Conservation (phyloP, 1,140 invertebrate genomes). For the Eurosta solidaginis region DNA sequence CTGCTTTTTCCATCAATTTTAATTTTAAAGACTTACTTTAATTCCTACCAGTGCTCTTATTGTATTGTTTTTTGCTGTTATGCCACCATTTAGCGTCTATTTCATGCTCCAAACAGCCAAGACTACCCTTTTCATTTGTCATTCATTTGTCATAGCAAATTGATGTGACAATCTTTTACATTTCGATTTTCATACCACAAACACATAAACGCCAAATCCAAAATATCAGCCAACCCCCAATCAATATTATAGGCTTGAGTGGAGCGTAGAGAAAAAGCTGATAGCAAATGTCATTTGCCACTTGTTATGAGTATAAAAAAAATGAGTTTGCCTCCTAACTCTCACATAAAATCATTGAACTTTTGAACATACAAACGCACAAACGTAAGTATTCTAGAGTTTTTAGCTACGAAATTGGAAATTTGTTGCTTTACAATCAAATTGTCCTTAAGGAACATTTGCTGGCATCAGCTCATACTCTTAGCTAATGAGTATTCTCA, state of each 20-base stretch:
- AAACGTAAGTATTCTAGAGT: not conserved
- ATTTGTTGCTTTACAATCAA: slow-evolving; percentile 16
- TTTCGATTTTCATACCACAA: slow-evolving; percentile 33
- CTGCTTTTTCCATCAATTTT: no score
- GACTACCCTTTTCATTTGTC: slow-evolving; percentile 40
- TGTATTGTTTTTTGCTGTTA: no score
- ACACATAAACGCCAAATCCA: not conserved
- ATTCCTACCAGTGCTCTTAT: no score
- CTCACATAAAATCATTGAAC: not conserved
- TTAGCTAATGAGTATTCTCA: not conserved
- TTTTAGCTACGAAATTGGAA: not conserved
- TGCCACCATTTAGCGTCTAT: not conserved
- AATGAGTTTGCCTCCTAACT: no score
- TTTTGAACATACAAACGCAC: not conserved
- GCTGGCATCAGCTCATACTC: not conserved
- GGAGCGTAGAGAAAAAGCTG: not conserved
- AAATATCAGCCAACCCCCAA: slow-evolving; percentile 27
- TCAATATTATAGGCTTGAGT: not conserved
- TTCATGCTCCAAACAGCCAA: not conserved
- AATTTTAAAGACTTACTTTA: no score
- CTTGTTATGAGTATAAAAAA: not conserved
- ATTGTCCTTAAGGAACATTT: slow-evolving; percentile 36
- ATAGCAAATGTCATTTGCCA: slow-evolving; percentile 11
- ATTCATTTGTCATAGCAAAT: slow-evolving; percentile 36
- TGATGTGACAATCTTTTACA: slow-evolving; percentile 40